A percentile compares a stretch with the other conserved stretches of the same genome.
These are phyloP conservation scores for Heliothis virescens DNA, from an alignment of 1,140 invertebrate species.

Conservation along the genomic window DNA sequence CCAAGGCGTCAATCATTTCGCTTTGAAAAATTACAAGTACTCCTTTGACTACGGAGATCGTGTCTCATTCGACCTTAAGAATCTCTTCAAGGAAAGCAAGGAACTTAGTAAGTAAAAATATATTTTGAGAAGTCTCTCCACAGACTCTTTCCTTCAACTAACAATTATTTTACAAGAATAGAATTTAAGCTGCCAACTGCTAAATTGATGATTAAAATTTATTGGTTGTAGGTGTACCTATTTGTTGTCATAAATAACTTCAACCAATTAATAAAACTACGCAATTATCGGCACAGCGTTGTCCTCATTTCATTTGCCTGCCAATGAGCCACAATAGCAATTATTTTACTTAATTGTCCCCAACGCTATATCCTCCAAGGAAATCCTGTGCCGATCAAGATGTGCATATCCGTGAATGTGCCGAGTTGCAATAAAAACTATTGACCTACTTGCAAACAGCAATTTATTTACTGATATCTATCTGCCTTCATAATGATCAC, in stretches of 20 bases:
- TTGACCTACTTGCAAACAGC: constrained; percentile 13
- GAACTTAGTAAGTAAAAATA: constrained; percentile 74
- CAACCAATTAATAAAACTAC: background rate
- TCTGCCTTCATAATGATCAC: background rate
- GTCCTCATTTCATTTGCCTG: constrained; percentile 1
- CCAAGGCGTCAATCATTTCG: constrained; percentile 70
- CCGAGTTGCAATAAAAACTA: constrained; percentile 16
- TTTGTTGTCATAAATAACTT: background rate
- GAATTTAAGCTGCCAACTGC: no score
- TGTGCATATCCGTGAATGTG: constrained; percentile 26
- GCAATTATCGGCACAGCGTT: background rate
- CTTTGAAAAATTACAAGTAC: constrained; percentile 76
- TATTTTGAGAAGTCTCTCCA: background rate
- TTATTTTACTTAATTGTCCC: constrained; percentile 33
- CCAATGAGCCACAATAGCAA: constrained; percentile 1
- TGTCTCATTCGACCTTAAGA: constrained; percentile 71
- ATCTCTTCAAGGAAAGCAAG: constrained; percentile 79
- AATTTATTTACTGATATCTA: background rate
- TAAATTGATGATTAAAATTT: no score
- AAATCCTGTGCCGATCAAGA: constrained; percentile 33
- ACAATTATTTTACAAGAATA: no score
- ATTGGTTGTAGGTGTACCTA: no score
- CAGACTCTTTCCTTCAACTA: no score
- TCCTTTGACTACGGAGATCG: constrained; percentile 78
- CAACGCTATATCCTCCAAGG: constrained; percentile 23